These are phyloP conservation scores for Drosophila baimaii DNA, from an alignment of 1,140 invertebrate genomes.

Conservation along the genomic window DNA sequence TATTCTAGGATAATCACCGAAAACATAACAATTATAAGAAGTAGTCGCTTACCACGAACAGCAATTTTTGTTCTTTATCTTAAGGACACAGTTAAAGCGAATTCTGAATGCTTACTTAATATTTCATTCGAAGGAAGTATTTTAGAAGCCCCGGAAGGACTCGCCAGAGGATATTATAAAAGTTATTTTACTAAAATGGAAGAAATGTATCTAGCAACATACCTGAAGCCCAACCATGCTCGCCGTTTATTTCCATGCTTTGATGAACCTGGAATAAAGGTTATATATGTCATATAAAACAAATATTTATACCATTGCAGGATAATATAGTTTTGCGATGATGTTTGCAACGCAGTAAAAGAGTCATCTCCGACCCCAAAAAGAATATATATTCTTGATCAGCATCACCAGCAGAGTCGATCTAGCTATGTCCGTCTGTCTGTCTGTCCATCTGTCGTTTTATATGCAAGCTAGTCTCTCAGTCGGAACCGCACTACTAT, in stretches of 20 bases:
- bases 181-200: conserved; percentile 85
- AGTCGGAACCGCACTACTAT: too few species aligned
- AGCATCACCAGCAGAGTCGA: too few species aligned
- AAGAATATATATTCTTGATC: too few species aligned
- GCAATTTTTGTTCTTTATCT: conserved; percentile 86
- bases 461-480: too few species aligned
- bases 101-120: conserved; percentile 85
- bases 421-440: too few species aligned
- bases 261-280: conserved; percentile 94
- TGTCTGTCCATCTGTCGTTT: too few species aligned
- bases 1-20: not conserved
- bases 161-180: conserved; percentile 87
- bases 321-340: too few species aligned
- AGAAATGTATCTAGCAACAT: conserved; percentile 88
- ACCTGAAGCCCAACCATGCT: conserved; percentile 93
- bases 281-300: conserved; percentile 3
- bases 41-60: conserved; percentile 85
- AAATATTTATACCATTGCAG: too few species aligned
- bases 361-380: too few species aligned
- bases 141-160: conserved; percentile 86
- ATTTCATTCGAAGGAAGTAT: conserved; percentile 87
- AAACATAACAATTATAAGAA: conserved; percentile 51
- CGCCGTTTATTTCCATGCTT: conserved; percentile 95
- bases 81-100: conserved; percentile 85
- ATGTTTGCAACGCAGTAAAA: too few species aligned